A percentile compares a stretch with the other conserved stretches of the same genome.
phyloP scores from a whole-genome alignment of 2,113 vertebrate species.

The Hippotragus niger region DNA sequence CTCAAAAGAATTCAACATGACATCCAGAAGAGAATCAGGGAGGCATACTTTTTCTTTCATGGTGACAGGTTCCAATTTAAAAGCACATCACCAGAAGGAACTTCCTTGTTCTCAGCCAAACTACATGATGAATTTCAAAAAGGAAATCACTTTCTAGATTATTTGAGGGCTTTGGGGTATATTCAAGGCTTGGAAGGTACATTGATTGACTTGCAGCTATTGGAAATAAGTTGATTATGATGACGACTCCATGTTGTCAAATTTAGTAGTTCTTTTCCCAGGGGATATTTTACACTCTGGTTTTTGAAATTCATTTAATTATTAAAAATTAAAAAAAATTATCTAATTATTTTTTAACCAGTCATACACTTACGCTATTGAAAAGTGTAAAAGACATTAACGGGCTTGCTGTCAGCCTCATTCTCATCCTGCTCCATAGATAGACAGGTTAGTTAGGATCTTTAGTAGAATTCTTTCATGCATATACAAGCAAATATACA shows the following conservation, averaged over 20 bases:
- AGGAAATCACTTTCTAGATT: not conserved
- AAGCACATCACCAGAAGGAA: not conserved
- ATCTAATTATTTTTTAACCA: not conserved
- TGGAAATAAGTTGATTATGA: not conserved
- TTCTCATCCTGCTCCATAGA: accelerated
- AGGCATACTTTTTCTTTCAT: not conserved
- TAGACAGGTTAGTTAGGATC: not conserved
- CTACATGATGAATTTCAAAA: not conserved
- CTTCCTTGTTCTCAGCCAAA: not conserved
- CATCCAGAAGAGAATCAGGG: not conserved
- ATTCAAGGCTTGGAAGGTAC: not conserved
- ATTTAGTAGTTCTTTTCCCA: not conserved
- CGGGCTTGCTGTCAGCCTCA: accelerated
- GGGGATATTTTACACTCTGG: not conserved
- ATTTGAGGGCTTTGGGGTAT: not conserved
- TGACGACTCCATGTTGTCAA: not conserved
- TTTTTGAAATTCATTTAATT: not conserved
- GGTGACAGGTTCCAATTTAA: not conserved
- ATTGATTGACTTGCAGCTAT: not conserved
- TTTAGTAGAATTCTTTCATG: not conserved
- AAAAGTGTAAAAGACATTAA: not conserved
- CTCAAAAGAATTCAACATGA: not conserved
- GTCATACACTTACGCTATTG: not conserved
- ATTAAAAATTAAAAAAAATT: not conserved
- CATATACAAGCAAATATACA: not conserved